These are phyloP conservation scores for Gallinago media DNA, from an alignment of 2,113 vertebrate genomes.

Conservation along the genomic window DNA sequence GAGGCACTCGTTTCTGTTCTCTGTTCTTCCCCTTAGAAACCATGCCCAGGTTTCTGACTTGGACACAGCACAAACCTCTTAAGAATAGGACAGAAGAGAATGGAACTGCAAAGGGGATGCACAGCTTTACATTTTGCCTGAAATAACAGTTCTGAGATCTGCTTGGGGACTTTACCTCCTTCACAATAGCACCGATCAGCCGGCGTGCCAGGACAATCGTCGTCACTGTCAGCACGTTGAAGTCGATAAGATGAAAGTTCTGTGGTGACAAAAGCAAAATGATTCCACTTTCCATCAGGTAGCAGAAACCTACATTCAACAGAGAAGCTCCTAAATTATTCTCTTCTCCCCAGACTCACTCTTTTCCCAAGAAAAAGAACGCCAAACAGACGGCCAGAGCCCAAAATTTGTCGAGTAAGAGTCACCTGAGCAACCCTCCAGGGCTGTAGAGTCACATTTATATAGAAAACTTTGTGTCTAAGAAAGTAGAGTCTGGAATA, in stretches of 20 bases:
- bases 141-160: neutral
- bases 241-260: conserved; percentile 99
- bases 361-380: neutral
- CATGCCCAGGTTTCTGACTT: neutral
- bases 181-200: conserved; percentile 92
- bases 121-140: rapidly evolving
- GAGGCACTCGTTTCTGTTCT: neutral
- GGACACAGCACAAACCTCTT: neutral
- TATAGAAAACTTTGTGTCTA: rapidly evolving
- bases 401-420: neutral
- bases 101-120: neutral
- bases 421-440: neutral
- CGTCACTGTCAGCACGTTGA: conserved; percentile 96
- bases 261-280: conserved; percentile 66
- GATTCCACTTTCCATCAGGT: neutral
- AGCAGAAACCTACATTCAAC: neutral
- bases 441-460: neutral
- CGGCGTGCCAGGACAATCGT: conserved; percentile 93
- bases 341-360: neutral
- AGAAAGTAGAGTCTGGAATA: rapidly evolving
- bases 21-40: neutral
- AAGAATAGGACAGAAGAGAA: neutral
- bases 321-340: neutral
- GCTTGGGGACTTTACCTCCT: conserved; percentile 84
- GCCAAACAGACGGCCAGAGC: neutral